phyloP scores from a whole-genome alignment of 2,888 invertebrate species.

The Dusona sp. region DNA sequence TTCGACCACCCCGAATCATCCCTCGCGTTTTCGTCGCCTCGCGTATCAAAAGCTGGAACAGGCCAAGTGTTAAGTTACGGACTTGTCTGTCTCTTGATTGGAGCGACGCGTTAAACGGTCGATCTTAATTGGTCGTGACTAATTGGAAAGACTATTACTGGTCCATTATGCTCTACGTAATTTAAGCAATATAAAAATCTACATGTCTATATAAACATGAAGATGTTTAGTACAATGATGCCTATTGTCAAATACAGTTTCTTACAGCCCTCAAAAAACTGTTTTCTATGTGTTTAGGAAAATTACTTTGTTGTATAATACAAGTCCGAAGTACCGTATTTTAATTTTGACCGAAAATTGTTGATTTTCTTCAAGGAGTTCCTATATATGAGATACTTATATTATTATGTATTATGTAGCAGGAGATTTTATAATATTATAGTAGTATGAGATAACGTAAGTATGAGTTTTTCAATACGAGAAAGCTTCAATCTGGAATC shows the following conservation, averaged over 20 bases:
- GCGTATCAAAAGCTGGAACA: conserved; percentile 70
- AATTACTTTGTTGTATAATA: no score
- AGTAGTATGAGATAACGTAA: no score
- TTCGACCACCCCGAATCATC: conserved; percentile 53
- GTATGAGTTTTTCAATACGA: no score
- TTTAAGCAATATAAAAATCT: conserved; percentile 32
- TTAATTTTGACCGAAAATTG: no score
- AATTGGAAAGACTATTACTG: conserved; percentile 80
- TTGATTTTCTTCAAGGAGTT: no score
- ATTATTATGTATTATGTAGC: no score
- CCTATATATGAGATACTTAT: no score
- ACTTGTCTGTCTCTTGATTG: conserved; percentile 76
- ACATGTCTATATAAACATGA: background rate
- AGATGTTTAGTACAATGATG: background rate
- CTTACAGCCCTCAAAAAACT: no score
- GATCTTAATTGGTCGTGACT: conserved; percentile 81
- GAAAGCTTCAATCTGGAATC: no score
- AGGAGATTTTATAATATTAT: no score
- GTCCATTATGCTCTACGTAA: conserved; percentile 63
- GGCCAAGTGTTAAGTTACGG: conserved; percentile 81
- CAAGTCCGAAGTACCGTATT: no score
- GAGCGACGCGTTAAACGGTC: conserved; percentile 69
- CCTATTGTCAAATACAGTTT: background rate
- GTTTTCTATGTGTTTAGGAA: no score
- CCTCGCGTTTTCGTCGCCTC: conserved; percentile 24